Base-by-base conservation (phyloP, 2,888 invertebrate genomes). In the Cerceris ruficornis region DNA sequence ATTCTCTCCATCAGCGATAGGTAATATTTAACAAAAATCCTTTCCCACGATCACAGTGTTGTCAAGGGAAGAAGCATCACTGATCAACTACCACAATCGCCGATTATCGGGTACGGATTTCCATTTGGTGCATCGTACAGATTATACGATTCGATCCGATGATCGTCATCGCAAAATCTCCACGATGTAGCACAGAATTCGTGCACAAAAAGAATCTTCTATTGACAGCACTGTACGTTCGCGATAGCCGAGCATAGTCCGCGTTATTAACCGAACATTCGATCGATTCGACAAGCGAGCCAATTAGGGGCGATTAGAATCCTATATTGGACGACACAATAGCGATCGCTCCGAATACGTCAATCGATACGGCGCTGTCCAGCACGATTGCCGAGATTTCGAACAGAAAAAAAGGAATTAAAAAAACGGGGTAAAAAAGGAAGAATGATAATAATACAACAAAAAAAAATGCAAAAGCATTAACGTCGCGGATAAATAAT, bases 281-380 rank as follows among this genome's bases (percentile, higher is more conserved):
- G 84, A 85, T 85, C 85, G 84, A 85, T 85, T 85, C 84, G 85
- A 85, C 85, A 46, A 69, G 84, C 85, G 84, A 80, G 84, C 77
- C 84, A 76, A 72, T 75, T 74, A 74, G 57, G 75, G 75, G 76
- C 85, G 84, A 80, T 82, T 77, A 66, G 43, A 58, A 73, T 58
- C 54, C 42, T 46, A 41, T 46, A 46, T 57, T 28, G 58, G 7
- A 50, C 54, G 60, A 60, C 39, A 59, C 39, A 58, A 58, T 57
- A 67, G 60, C 66, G 84, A 77, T 83, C 82, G 84, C 74, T 61
- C 74, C 71, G 75, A 61, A 67, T 71, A 28, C 4, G 52, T 61
- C 55, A 43, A 62, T 71, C 69, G 70, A 28, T 46, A 58, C 69
- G 78, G 81, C 84, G 66, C 75, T 71, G 84, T 73, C 72, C 75